phyloP scores from a whole-genome alignment of 1,140 invertebrate species.

The Drosophila persimilis region DNA sequence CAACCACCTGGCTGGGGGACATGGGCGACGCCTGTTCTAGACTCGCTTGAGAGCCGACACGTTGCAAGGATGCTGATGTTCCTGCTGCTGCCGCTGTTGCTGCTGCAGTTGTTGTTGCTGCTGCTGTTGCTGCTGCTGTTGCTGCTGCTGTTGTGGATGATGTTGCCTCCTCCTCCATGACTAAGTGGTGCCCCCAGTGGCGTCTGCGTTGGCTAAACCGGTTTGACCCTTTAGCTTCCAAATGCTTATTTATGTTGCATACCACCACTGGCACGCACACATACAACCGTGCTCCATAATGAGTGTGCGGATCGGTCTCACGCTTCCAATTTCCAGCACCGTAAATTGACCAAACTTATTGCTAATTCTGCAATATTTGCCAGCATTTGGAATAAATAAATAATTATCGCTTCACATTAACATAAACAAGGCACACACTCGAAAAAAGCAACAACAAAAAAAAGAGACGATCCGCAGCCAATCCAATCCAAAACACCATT shows the following conservation, averaged over 20 bases:
- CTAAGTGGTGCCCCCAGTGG: slow-evolving; percentile 49
- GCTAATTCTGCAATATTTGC: slow-evolving; percentile 53
- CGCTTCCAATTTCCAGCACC: slow-evolving; percentile 55
- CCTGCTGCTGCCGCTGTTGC: slow-evolving; percentile 16
- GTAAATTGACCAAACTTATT: slow-evolving; percentile 69
- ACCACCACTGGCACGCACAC: slow-evolving; percentile 25
- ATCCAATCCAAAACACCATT: slow-evolving; percentile 10
- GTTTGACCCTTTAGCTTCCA: slow-evolving; percentile 76
- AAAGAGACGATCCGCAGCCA: slow-evolving; percentile 19
- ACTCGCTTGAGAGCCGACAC: slow-evolving; percentile 72
- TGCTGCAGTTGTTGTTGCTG: slow-evolving; percentile 20
- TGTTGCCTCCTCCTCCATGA: slow-evolving; percentile 38
- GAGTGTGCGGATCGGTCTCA: slow-evolving; percentile 52
- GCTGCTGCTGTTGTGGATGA: slow-evolving; percentile 18
- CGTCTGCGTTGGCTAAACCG: slow-evolving; percentile 60
- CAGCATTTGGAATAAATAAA: slow-evolving; percentile 42
- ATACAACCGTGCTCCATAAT: slow-evolving; percentile 18
- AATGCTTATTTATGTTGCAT: slow-evolving; percentile 65
- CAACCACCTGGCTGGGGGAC: slow-evolving; percentile 18
- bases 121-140: slow-evolving; percentile 9
- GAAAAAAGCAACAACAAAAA: slow-evolving; percentile 7
- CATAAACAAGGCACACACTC: slow-evolving; percentile 64
- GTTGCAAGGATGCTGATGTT: slow-evolving; percentile 66
- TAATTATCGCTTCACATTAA: slow-evolving; percentile 62
- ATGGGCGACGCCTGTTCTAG: slow-evolving; percentile 31